Conservation (phyloP, 1,140 invertebrate species). For the Apocrypta bakeri region DNA sequence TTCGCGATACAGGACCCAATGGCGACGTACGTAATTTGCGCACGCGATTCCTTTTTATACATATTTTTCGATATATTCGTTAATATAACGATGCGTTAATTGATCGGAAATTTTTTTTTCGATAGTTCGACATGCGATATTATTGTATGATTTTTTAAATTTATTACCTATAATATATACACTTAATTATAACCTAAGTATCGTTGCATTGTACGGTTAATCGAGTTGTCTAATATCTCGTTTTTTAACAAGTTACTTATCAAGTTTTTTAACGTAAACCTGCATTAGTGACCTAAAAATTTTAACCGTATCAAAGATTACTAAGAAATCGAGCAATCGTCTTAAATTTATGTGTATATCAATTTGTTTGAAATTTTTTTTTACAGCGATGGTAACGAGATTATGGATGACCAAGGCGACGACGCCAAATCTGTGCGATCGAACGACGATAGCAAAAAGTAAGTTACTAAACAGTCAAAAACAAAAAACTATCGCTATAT, state of each 20-base stretch:
- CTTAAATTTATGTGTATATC: background rate
- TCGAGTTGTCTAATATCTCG: too few relatives aligned
- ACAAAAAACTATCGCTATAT: too few relatives aligned
- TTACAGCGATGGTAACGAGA: slow-evolving; percentile 74
- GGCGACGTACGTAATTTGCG: background rate
- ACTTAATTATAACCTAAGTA: too few relatives aligned
- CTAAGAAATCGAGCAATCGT: background rate
- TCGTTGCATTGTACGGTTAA: too few relatives aligned
- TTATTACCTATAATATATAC: too few relatives aligned
- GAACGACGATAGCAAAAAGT: slow-evolving; percentile 82
- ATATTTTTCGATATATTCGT: background rate
- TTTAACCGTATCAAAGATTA: background rate
- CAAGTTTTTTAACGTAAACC: too few relatives aligned
- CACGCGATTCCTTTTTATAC: too few relatives aligned
- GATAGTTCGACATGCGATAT: too few relatives aligned
- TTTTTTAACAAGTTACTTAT: too few relatives aligned
- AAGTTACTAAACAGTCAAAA: too few relatives aligned
- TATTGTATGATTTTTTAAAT: too few relatives aligned
- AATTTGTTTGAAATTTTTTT: background rate
- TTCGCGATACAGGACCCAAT: background rate
- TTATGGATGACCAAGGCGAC: slow-evolving; percentile 77
- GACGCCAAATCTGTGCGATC: slow-evolving; percentile 78
- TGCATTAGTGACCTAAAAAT: background rate
- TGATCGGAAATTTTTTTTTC: too few relatives aligned
- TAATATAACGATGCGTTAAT: slow-evolving; percentile 11